Evolutionary conservation across 2,888 invertebrate genomes (phyloP).

Genomic region (Clanis bilineata): DNA sequence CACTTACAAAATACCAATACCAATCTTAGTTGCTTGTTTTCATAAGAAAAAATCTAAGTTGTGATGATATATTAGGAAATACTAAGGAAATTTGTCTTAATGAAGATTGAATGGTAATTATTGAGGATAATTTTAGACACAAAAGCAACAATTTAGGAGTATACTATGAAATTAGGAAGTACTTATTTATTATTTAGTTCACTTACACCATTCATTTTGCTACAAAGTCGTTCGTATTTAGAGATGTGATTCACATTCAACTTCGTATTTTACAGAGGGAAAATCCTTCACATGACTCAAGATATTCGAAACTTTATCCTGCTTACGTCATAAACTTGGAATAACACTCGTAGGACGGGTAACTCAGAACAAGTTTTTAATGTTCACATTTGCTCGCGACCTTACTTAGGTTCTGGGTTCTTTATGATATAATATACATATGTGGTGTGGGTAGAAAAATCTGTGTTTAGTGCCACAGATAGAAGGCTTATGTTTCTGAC

Average conservation of each 20-base stretch:
- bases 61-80: no score
- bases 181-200: no score
- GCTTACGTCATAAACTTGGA: not conserved
- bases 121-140: not conserved
- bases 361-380: not conserved
- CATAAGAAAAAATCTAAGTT: no score
- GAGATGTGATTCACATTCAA: not conserved
- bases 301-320: not conserved
- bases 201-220: no score
- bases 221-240: no score
- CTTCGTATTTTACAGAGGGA: not conserved
- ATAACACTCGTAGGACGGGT: not conserved
- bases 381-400: not conserved
- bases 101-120: no score
- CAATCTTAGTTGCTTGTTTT: no score
- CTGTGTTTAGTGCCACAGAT: no score
- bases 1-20: no score
- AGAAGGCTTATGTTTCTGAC: not conserved
- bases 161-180: no score
- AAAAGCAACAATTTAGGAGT: not conserved
- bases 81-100: no score
- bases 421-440: not conserved
- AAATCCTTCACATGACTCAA: slow-evolving; percentile 6
- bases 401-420: not conserved
- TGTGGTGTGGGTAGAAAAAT: not conserved